phyloP scores from a whole-genome alignment of 92 coral and sea anemone genomes.

The Epizoanthus rinbou region DNA sequence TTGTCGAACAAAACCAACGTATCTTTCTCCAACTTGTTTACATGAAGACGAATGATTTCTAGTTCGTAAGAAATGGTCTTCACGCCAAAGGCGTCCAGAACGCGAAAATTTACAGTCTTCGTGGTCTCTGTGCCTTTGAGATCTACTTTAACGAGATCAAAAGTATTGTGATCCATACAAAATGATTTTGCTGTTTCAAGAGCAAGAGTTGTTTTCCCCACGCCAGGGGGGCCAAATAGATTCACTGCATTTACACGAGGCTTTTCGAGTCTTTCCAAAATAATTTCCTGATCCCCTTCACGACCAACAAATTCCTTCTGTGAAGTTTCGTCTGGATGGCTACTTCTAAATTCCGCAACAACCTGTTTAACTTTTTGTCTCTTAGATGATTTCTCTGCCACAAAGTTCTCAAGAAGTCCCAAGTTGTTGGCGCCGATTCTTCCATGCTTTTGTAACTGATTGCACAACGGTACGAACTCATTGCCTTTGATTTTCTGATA shows the following conservation, averaged over 20 bases:
- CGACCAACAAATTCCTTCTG: constrained; percentile 52
- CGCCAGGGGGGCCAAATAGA: constrained; percentile 72
- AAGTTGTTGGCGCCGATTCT: constrained; percentile 23
- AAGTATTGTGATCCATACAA: too few relatives aligned
- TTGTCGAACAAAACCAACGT: too few relatives aligned
- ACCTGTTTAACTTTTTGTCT: constrained; percentile 31
- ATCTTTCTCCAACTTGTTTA: too few relatives aligned
- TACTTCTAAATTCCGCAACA: constrained; percentile 19
- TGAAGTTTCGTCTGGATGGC: constrained; percentile 10
- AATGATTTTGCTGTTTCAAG: constrained; percentile 11
- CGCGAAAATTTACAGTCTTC: too few relatives aligned
- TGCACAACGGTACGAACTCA: constrained; percentile 5
- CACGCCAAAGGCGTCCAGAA: too few relatives aligned
- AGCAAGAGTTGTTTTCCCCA: constrained; percentile 80
- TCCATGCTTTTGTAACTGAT: constrained; percentile 24
- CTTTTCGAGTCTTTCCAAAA: constrained; percentile 40
- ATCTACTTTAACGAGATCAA: too few relatives aligned
- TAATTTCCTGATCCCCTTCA: constrained; percentile 44
- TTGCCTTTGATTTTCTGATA: background rate
- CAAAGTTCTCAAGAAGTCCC: constrained; percentile 29
- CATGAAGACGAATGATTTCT: too few relatives aligned
- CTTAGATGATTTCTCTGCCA: constrained; percentile 53
- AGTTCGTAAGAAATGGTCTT: too few relatives aligned
- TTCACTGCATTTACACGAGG: constrained; percentile 42
- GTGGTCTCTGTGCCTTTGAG: too few relatives aligned